Conservation (phyloP, 2,113 vertebrate genomes). For the Zeus faber region DNA sequence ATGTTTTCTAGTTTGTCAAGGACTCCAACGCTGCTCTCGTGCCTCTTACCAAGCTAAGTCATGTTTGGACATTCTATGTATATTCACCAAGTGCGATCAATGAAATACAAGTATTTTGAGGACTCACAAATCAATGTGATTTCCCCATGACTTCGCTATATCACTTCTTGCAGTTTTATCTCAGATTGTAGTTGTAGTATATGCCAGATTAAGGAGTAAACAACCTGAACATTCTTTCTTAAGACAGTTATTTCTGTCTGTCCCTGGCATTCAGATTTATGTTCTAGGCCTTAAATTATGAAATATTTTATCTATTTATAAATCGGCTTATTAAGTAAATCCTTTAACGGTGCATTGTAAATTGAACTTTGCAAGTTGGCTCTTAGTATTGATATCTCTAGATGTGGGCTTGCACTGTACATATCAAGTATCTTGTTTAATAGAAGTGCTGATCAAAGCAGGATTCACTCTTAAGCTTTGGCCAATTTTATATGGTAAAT, state of each 20-base stretch:
- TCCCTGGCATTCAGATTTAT: too few species aligned
- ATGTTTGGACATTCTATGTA: not conserved
- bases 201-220: too few species aligned
- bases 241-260: too few species aligned
- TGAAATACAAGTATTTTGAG: too few species aligned
- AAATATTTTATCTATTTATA: constrained; percentile 9
- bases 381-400: constrained; percentile 9
- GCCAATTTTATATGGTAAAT: not conserved
- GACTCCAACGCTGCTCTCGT: too few species aligned
- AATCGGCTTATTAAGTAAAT: not conserved
- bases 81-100: not conserved
- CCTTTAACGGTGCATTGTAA: not conserved
- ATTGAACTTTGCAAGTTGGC: constrained; percentile 4
- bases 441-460: too few species aligned
- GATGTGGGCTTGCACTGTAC: constrained; percentile 17
- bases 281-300: not conserved
- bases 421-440: not conserved
- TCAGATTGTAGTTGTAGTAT: not conserved
- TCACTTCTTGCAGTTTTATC: not conserved
- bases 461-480: too few species aligned
- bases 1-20: too few species aligned
- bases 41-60: too few species aligned
- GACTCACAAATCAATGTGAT: too few species aligned
- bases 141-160: not conserved
- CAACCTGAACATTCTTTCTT: too few species aligned